Evolutionary conservation across 2,113 vertebrate genomes (phyloP).

Genomic region (Cephalophus harveyi): DNA sequence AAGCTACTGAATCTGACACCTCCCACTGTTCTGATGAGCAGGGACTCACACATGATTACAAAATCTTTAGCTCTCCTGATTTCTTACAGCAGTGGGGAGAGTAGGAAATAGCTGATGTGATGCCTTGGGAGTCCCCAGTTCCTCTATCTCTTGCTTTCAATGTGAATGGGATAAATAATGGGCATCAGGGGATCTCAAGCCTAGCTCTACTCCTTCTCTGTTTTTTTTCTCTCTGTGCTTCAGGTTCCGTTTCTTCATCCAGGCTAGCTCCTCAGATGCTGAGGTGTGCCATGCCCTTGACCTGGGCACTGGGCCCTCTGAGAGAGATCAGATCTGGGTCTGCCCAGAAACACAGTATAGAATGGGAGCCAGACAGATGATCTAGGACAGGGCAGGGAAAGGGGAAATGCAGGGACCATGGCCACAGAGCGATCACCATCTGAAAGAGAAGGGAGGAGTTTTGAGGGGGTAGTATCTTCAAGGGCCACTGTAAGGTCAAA

Average conservation of each 20-base stretch:
- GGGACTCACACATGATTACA: background rate
- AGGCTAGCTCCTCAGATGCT: background rate
- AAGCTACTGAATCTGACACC: background rate
- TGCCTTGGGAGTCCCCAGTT: background rate
- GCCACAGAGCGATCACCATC: background rate
- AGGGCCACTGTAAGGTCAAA: background rate
- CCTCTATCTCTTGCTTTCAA: background rate
- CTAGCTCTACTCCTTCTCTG: background rate
- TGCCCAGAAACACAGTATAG: background rate
- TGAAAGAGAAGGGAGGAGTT: background rate
- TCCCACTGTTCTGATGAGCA: background rate
- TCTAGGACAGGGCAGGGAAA: background rate
- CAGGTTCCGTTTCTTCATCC: background rate
- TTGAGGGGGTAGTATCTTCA: background rate
- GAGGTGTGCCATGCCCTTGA: background rate
- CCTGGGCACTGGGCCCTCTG: background rate
- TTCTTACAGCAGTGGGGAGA: background rate
- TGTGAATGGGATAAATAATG: background rate
- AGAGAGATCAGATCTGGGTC: background rate
- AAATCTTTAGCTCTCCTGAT: background rate
- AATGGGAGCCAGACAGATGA: background rate
- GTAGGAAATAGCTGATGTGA: background rate
- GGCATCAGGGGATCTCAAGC: background rate
- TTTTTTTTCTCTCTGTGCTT: background rate
- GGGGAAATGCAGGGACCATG: background rate